Evolutionary conservation across 1,140 invertebrate species (phyloP).

Genomic region (Drosophila sp.): DNA sequence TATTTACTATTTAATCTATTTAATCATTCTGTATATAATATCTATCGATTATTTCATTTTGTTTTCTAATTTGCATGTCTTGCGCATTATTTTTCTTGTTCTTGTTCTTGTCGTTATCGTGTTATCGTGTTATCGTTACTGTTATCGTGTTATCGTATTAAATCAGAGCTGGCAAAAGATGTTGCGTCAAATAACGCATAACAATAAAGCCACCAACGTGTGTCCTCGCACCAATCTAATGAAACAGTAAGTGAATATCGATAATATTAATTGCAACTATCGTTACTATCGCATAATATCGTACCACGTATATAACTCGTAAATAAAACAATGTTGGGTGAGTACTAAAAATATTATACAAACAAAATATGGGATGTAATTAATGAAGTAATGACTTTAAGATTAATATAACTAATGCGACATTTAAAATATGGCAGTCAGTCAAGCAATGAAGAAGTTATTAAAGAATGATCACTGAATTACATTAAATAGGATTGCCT

Average conservation of each 20-base stretch:
- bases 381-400: too few species aligned
- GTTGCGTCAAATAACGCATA: constrained; percentile 96
- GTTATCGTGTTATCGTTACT: constrained; percentile 28
- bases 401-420: too few species aligned
- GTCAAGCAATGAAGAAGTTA: too few species aligned
- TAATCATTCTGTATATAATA: constrained; percentile 30
- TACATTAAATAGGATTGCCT: too few species aligned
- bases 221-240: constrained; percentile 97
- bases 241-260: constrained; percentile 95
- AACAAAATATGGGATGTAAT: too few species aligned
- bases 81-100: constrained; percentile 28
- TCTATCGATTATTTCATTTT: constrained; percentile 23
- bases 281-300: constrained; percentile 7
- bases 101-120: constrained; percentile 24
- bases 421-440: too few species aligned
- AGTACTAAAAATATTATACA: too few species aligned
- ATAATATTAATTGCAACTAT: constrained; percentile 8
- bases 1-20: neutral
- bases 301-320: neutral
- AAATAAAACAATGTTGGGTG: neutral
- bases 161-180: constrained; percentile 95
- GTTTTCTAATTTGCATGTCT: constrained; percentile 55
- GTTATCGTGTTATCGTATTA: constrained; percentile 33
- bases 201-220: constrained; percentile 98
- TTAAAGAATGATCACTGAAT: too few species aligned